A percentile compares a stretch with the other conserved stretches of the same genome.
phyloP scores from a whole-genome alignment of 2,797 vertebrate species.

The Benthosema pterotum region DNA sequence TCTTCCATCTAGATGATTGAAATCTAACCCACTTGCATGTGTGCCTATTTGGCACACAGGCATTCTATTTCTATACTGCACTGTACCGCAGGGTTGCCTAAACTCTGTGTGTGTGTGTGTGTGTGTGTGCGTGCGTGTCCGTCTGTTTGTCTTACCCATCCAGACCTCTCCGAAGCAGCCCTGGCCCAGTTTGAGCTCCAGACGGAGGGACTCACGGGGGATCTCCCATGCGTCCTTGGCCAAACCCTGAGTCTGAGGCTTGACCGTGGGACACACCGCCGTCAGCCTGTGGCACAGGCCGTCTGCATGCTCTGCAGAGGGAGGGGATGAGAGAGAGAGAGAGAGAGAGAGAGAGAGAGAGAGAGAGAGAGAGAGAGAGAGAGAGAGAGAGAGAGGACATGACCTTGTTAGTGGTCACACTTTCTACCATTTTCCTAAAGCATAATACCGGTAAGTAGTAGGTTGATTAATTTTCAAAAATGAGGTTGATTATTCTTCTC shows the following conservation, averaged over 20 bases:
- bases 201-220: slow-evolving; percentile 90
- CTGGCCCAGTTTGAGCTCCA: slow-evolving; percentile 95
- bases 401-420: too few relatives aligned
- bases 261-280: slow-evolving; percentile 93
- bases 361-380: neutral
- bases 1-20: slow-evolving; percentile 2
- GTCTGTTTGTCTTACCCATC: slow-evolving; percentile 87
- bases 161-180: slow-evolving; percentile 97
- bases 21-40: slow-evolving; percentile 17
- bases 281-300: slow-evolving; percentile 95
- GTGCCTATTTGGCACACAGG: too few relatives aligned
- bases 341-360: neutral
- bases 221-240: slow-evolving; percentile 98
- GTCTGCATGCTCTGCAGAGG: slow-evolving; percentile 95
- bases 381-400: neutral
- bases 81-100: too few relatives aligned
- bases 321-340: neutral
- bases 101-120: neutral
- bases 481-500: neutral
- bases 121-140: neutral
- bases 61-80: too few relatives aligned
- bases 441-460: too few relatives aligned
- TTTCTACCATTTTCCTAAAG: too few relatives aligned
- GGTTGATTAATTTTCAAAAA: neutral
- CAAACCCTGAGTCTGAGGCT: slow-evolving; percentile 95